Percentiles rank a stretch among this genome's conserved stretches.
Conservation (phyloP, 2,888 invertebrate species). For the Lordiphosa fenestrarum region DNA sequence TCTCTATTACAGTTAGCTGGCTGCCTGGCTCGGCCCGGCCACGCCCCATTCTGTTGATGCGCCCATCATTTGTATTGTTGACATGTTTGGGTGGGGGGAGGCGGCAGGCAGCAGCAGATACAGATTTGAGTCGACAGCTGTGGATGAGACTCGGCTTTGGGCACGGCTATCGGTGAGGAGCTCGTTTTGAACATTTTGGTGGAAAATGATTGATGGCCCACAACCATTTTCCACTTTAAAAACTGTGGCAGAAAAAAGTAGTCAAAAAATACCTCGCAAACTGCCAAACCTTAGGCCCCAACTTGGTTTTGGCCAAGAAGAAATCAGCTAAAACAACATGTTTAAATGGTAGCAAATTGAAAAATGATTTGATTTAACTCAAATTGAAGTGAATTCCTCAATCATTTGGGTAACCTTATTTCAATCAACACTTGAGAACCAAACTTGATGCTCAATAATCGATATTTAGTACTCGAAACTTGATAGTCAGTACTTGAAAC, state of each 20-base stretch:
- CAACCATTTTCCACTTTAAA: conserved; percentile 64
- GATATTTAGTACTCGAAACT: too few relatives aligned
- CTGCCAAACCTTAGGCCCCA: too few relatives aligned
- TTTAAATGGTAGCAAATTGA: conserved; percentile 17
- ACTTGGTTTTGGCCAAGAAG: too few relatives aligned
- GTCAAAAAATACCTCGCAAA: conserved; percentile 3
- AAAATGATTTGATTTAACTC: too few relatives aligned
- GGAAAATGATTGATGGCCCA: conserved; percentile 62
- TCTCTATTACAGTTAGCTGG: conserved; percentile 71
- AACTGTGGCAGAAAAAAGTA: conserved; percentile 33
- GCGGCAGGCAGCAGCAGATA: conserved; percentile 42
- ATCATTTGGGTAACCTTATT: too few relatives aligned
- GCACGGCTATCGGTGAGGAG: conserved; percentile 14
- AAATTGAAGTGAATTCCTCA: too few relatives aligned
- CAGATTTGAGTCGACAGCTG: conserved; percentile 64
- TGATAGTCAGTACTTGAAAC: too few relatives aligned
- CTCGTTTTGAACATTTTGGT: conserved; percentile 28
- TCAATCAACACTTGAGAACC: too few relatives aligned
- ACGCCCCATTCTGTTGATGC: conserved; percentile 50
- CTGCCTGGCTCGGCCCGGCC: conserved; percentile 19
- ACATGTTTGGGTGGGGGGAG: conserved; percentile 38
- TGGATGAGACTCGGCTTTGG: conserved; percentile 24
- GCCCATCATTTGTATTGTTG: conserved; percentile 73
- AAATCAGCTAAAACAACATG: background rate
- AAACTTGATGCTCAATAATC: too few relatives aligned